phyloP scores from a whole-genome alignment of 2,113 vertebrate genomes.

The Gallinago undulata region DNA sequence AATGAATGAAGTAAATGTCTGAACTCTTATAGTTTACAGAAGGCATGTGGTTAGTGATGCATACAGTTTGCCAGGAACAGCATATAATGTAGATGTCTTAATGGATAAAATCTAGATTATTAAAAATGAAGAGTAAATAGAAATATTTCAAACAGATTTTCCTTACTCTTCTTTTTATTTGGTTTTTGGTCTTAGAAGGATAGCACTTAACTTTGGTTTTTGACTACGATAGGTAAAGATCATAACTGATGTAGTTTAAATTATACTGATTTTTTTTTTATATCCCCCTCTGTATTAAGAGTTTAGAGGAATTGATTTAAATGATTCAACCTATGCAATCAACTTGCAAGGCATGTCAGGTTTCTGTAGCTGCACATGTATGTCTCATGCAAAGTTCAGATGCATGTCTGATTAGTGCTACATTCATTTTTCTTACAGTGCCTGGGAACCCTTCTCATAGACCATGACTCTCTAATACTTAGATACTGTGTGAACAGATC shows the following conservation, averaged over 20 bases:
- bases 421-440: not conserved
- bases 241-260: not conserved
- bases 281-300: not conserved
- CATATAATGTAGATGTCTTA: slow-evolving; percentile 37
- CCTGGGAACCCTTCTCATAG: not conserved
- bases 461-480: not conserved
- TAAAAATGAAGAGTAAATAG: not conserved
- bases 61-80: slow-evolving; percentile 3
- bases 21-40: slow-evolving; percentile 41
- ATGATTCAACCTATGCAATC: not conserved
- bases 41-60: slow-evolving; percentile 48
- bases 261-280: not conserved
- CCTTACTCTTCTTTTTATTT: not conserved
- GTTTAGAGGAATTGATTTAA: not conserved
- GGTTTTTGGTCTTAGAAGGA: not conserved
- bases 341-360: not conserved
- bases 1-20: slow-evolving; percentile 78
- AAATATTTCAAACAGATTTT: not conserved
- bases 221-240: not conserved
- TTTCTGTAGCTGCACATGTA: not conserved
- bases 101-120: slow-evolving; percentile 35
- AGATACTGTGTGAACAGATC: not conserved
- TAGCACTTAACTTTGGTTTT: not conserved
- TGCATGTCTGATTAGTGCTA: not conserved
- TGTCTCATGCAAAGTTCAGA: not conserved